Percentiles rank a stretch among this genome's conserved stretches.
These are phyloP conservation scores for Merops nubicus DNA, from an alignment of 2,113 vertebrate genomes.

Conservation along the genomic window DNA sequence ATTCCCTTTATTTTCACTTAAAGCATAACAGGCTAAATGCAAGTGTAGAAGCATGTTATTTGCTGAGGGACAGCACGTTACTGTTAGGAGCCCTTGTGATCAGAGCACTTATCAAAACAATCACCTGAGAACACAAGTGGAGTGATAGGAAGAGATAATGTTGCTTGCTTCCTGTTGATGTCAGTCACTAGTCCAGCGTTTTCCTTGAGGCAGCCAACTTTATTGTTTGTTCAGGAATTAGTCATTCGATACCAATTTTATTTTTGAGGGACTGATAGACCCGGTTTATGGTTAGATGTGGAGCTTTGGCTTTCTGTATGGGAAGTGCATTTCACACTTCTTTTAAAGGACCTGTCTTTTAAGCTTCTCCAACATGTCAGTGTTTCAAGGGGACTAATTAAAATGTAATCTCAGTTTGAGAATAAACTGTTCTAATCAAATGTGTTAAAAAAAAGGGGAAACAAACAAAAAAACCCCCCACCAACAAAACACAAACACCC, in stretches of 20 bases:
- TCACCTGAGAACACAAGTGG: background rate
- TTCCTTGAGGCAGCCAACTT: constrained; percentile 29
- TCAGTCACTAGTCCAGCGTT: background rate
- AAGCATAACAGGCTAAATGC: background rate
- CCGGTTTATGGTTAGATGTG: background rate
- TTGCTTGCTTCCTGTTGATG: constrained; percentile 50
- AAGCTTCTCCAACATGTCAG: background rate
- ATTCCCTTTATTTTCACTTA: background rate
- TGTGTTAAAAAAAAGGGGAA: rapidly evolving
- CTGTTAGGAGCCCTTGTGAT: background rate
- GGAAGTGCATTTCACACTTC: background rate
- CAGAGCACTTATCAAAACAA: background rate
- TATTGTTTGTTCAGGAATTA: constrained; percentile 42
- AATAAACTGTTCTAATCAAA: background rate
- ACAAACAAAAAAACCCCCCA: no score
- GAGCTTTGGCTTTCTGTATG: background rate
- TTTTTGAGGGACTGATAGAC: background rate
- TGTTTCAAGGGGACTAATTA: background rate
- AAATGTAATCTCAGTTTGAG: background rate
- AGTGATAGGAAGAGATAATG: constrained; percentile 58
- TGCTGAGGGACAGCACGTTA: background rate
- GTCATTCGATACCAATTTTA: background rate
- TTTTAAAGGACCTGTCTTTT: background rate
- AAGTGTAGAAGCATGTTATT: background rate
- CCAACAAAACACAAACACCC: no score